Evolutionary conservation across 2,113 vertebrate genomes (phyloP).

Genomic region (Toxotes jaculatrix): DNA sequence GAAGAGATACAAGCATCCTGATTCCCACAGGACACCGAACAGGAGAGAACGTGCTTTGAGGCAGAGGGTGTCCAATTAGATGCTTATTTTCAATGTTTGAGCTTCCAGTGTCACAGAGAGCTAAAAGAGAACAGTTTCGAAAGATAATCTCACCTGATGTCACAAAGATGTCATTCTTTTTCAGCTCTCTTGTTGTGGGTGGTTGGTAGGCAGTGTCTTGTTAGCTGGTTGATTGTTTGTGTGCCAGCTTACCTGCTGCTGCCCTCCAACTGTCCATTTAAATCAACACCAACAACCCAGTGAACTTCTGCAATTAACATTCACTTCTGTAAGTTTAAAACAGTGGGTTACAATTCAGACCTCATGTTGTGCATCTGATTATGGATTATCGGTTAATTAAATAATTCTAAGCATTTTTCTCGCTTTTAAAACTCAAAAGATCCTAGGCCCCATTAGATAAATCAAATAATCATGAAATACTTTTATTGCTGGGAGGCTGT

Average conservation of each 20-base stretch:
- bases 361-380: neutral
- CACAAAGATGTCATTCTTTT: neutral
- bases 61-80: neutral
- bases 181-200: slow-evolving; percentile 41
- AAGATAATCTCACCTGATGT: no score
- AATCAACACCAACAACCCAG: slow-evolving; percentile 15
- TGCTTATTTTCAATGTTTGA: neutral
- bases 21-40: neutral
- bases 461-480: neutral
- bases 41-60: neutral
- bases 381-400: no score
- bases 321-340: neutral
- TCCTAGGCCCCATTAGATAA: neutral
- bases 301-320: neutral
- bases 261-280: slow-evolving; percentile 72
- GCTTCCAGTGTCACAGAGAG: neutral
- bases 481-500: slow-evolving; percentile 40
- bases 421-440: neutral
- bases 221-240: slow-evolving; percentile 84
- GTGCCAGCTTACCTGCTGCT: slow-evolving; percentile 82
- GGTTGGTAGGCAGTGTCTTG: slow-evolving; percentile 87
- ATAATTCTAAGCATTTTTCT: neutral
- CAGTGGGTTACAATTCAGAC: neutral
- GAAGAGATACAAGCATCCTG: neutral
- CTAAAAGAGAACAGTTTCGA: neutral